Percentiles rank a stretch among this genome's conserved stretches.
Evolutionary conservation across 2,797 vertebrate species (phyloP).

Genomic region (Bothrops alternatus): DNA sequence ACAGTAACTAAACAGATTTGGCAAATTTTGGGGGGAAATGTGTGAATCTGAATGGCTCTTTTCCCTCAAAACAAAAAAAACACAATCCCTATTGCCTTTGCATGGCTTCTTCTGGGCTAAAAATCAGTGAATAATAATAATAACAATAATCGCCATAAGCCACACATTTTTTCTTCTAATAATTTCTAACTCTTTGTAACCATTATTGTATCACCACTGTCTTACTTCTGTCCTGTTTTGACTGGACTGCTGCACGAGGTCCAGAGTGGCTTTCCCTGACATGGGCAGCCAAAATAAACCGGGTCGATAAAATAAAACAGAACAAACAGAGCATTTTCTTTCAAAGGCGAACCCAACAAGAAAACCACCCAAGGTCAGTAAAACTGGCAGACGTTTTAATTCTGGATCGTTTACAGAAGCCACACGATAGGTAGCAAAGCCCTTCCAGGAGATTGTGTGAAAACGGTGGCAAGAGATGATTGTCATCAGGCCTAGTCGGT

Average conservation of each 20-base stretch:
- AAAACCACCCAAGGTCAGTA: conserved; percentile 51
- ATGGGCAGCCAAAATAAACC: background rate
- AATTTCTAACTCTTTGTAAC: background rate
- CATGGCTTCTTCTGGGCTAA: background rate
- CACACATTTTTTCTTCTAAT: background rate
- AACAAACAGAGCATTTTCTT: background rate
- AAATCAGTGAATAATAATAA: background rate
- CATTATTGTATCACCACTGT: background rate
- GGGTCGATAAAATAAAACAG: background rate
- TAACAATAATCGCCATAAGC: no score
- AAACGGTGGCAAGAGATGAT: conserved; percentile 71
- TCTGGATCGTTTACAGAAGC: conserved; percentile 60
- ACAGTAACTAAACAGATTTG: background rate
- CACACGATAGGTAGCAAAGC: conserved; percentile 72
- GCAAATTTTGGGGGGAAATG: background rate
- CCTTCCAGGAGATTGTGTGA: conserved; percentile 75
- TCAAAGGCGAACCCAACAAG: conserved; percentile 19
- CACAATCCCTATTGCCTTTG: background rate
- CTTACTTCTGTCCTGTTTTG: background rate
- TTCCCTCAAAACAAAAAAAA: background rate
- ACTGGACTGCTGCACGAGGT: background rate
- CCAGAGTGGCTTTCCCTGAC: background rate
- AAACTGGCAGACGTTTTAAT: conserved; percentile 65
- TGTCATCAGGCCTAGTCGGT: conserved; percentile 75
- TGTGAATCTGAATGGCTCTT: background rate